A percentile compares a stretch with the other conserved stretches of the same genome.
Conservation (phyloP, 2,888 invertebrate species). For the Limnephilus auricula region DNA sequence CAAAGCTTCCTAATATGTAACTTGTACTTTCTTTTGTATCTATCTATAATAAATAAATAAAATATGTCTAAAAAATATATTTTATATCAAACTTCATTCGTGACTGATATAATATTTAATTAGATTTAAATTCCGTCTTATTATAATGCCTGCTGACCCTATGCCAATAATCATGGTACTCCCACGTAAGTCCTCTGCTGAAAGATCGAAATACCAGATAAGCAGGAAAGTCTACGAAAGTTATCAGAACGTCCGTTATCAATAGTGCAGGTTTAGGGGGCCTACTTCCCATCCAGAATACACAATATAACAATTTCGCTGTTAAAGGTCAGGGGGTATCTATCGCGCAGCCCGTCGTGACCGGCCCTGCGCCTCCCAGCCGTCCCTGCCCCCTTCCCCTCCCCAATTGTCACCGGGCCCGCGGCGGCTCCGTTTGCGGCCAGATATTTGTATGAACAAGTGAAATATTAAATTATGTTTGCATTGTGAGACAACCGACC, state of each 20-base stretch:
- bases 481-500: conserved; percentile 10
- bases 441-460: conserved; percentile 18
- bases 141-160: too few species aligned
- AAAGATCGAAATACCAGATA: background rate
- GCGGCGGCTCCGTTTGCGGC: conserved; percentile 23
- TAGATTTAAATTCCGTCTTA: too few species aligned
- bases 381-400: background rate
- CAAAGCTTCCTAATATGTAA: too few species aligned
- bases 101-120: too few species aligned
- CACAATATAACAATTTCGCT: conserved; percentile 17
- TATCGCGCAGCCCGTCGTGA: conserved; percentile 8
- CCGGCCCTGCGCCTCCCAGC: conserved; percentile 19
- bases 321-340: background rate
- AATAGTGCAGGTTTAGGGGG: conserved; percentile 9
- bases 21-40: too few species aligned
- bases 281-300: conserved; percentile 18
- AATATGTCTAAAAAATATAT: too few species aligned
- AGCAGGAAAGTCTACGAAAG: background rate
- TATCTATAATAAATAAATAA: too few species aligned
- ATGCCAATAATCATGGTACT: background rate
- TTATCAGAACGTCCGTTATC: conserved; percentile 14
- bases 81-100: too few species aligned
- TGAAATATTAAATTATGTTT: conserved; percentile 29
- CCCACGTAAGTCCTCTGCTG: background rate
- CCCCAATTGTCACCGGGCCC: conserved; percentile 3